phyloP scores from a whole-genome alignment of 2,797 vertebrate genomes.

The Gastrophryne carolinensis region DNA sequence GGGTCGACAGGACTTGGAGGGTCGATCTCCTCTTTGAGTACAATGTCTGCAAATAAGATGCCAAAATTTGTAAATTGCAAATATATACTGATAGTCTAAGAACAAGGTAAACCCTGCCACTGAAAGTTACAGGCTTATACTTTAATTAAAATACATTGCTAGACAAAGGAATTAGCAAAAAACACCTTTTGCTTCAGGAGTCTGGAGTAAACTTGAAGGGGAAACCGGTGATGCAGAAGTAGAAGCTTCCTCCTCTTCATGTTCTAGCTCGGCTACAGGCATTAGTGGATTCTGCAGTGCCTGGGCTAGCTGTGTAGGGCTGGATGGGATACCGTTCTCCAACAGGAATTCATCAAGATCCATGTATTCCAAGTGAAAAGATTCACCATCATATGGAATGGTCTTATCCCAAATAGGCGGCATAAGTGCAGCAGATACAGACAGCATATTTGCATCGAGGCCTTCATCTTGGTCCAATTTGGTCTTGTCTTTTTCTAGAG shows the following conservation, averaged over 20 bases:
- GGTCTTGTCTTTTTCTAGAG: constrained; percentile 65
- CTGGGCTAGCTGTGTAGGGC: constrained; percentile 69
- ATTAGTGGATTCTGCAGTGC: constrained; percentile 73
- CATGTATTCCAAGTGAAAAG: constrained; percentile 98
- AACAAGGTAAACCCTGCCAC: no score
- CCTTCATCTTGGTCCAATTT: constrained; percentile 75
- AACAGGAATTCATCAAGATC: constrained; percentile 97
- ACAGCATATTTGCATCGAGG: constrained; percentile 71
- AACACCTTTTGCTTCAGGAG: constrained; percentile 71
- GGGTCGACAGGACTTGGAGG: constrained; percentile 79
- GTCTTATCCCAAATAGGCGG: constrained; percentile 98
- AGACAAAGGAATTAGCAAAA: no score
- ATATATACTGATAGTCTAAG: no score
- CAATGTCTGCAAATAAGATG: constrained; percentile 78
- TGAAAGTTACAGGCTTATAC: no score
- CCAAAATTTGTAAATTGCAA: background rate
- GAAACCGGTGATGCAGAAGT: constrained; percentile 69
- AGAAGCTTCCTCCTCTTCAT: constrained; percentile 68
- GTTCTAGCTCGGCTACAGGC: constrained; percentile 79
- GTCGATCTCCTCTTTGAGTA: constrained; percentile 61
- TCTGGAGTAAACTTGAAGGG: constrained; percentile 68
- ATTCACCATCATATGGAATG: constrained; percentile 95
- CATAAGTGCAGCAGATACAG: constrained; percentile 90
- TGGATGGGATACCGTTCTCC: constrained; percentile 92
- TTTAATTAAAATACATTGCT: no score